Evolutionary conservation across 2,797 vertebrate genomes (phyloP), one percentile per base, ranked within the genome.

Genomic region (Anguilla marmorata): DNA sequence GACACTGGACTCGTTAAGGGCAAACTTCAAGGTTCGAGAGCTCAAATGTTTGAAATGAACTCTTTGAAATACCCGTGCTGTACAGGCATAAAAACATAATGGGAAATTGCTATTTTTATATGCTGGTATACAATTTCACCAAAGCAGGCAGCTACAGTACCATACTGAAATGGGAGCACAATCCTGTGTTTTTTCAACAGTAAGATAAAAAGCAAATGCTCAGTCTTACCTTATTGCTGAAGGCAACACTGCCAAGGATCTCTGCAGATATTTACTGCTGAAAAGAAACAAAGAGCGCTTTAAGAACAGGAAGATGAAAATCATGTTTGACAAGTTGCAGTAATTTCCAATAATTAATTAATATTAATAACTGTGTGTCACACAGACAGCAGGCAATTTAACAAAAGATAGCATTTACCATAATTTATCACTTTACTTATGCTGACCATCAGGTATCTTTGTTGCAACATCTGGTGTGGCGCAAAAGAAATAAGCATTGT

Each of bases 211-310:
- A 82, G 5, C 41, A 50, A 82, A 82, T 24, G 41, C 45, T 82
- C 21, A 24, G 45, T 2, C 79, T 82, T 82, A 82, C 79, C 79
- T 82, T 82, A 82, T 82, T 82, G 79, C 79, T 48, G 41, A 12
- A 21, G 79, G 79, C n/a, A 82, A 82, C 41, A 50, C 41, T 82
- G 79, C 79, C 79, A 50, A 50, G 79, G 45, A 82, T 50, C 45
- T 82, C 21, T n/a, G 79, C 79, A 50, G 79, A 50, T 82, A 82
- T 82, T 48, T 82, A 82, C 41, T 50, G 45, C 79, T 82, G 79
- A 45, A 82, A 50, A 82, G 79, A 82, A 82, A 82, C 41, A 82
- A 48, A 27, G 19, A 3, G 21, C 2, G 7, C 30, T 41, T 79
- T 79, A 79, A 79, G 37, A 79, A 79, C 74, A 79, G 74, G 19